phyloP scores from a whole-genome alignment of 2,797 vertebrate genomes.

The Leuciscus waleckii region DNA sequence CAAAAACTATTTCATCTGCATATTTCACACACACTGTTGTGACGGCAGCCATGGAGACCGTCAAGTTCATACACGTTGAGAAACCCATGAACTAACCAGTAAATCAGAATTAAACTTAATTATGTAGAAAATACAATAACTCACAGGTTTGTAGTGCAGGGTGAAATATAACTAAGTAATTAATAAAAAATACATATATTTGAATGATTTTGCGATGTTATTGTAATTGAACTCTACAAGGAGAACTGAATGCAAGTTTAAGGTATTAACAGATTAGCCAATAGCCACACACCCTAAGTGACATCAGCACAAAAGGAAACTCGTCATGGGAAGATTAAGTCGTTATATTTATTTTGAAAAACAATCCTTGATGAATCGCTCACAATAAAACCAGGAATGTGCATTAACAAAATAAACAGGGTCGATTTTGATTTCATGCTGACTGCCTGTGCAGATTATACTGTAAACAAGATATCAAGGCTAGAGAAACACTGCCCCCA shows the following conservation, averaged over 20 bases:
- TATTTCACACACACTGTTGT: slow-evolving; percentile 3
- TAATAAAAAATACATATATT: background rate
- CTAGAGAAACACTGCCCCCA: slow-evolving; percentile 14
- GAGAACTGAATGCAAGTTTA: background rate
- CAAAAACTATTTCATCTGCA: background rate
- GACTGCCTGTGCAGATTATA: background rate
- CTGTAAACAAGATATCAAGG: background rate
- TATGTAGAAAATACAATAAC: background rate
- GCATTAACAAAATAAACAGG: background rate
- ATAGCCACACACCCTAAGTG: background rate
- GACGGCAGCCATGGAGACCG: background rate
- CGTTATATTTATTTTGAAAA: background rate
- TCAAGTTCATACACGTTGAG: background rate
- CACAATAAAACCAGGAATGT: background rate
- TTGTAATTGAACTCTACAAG: background rate
- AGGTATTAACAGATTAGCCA: background rate
- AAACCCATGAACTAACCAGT: background rate
- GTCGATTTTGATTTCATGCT: background rate
- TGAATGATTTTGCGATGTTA: background rate
- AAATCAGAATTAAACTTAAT: background rate
- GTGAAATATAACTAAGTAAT: background rate
- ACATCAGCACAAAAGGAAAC: background rate
- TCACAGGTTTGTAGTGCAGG: background rate
- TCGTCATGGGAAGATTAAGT: background rate
- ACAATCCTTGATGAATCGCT: background rate